Evolutionary conservation across 2,888 invertebrate species (phyloP).

Genomic region (Hirtodrosophila alboralis): DNA sequence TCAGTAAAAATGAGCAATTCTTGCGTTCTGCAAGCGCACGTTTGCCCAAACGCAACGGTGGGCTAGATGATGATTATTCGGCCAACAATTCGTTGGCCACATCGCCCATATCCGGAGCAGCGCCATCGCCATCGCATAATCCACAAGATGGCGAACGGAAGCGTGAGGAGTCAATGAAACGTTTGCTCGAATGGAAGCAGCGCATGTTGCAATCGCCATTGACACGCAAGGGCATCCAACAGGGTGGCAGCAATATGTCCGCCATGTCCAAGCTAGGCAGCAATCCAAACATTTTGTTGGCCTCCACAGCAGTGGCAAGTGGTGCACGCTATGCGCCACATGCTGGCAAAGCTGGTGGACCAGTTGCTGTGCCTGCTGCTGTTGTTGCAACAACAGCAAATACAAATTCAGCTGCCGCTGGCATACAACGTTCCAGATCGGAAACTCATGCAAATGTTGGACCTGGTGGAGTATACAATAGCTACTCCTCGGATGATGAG

Average conservation of each 20-base stretch:
- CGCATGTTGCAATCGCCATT: slow-evolving; percentile 95
- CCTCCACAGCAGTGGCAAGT: slow-evolving; percentile 78
- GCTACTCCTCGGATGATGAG: slow-evolving; percentile 96
- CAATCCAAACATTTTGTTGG: slow-evolving; percentile 82
- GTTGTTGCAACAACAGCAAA: slow-evolving; percentile 2
- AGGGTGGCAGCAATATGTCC: slow-evolving; percentile 84
- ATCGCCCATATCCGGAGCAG: slow-evolving; percentile 56
- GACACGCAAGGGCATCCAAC: slow-evolving; percentile 90
- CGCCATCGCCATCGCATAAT: slow-evolving; percentile 51
- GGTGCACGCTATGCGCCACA: slow-evolving; percentile 73
- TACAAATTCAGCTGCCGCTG: slow-evolving; percentile 37
- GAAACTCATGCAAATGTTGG: slow-evolving; percentile 85
- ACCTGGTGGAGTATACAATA: slow-evolving; percentile 87
- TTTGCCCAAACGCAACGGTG: slow-evolving; percentile 86
- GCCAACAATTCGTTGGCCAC: slow-evolving; percentile 65
- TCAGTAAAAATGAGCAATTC: slow-evolving; percentile 86
- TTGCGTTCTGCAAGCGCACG: slow-evolving; percentile 93
- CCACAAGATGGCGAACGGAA: slow-evolving; percentile 89
- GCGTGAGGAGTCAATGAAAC: slow-evolving; percentile 96
- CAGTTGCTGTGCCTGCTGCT: slow-evolving; percentile 22
- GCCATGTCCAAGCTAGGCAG: slow-evolving; percentile 84
- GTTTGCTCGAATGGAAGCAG: slow-evolving; percentile 95
- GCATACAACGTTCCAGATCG: slow-evolving; percentile 84
- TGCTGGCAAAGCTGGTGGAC: slow-evolving; percentile 55
- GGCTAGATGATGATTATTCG: slow-evolving; percentile 84